phyloP scores from a whole-genome alignment of 2,888 invertebrate species.

The Pyrochroa serraticornis region DNA sequence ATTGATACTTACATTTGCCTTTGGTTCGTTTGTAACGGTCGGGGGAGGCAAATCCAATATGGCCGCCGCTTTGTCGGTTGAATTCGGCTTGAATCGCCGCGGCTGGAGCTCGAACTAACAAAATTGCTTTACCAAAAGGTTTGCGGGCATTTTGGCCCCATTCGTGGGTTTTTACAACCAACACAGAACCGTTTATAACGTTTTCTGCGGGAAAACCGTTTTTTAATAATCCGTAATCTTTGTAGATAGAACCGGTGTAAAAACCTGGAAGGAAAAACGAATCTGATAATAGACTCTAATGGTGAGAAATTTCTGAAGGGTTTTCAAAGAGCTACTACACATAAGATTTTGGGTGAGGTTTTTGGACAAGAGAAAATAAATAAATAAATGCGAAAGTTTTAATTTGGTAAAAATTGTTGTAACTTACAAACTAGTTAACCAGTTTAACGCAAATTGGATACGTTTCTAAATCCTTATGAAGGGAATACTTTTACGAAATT shows the following conservation, averaged over 20 bases:
- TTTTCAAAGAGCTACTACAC: too few relatives aligned
- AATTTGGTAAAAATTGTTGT: too few relatives aligned
- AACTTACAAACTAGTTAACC: too few relatives aligned
- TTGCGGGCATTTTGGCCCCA: slow-evolving; percentile 67
- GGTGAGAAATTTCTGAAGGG: too few relatives aligned
- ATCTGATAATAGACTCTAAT: not conserved
- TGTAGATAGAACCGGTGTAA: slow-evolving; percentile 80
- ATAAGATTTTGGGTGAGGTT: not conserved
- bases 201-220: slow-evolving; percentile 84
- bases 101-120: slow-evolving; percentile 74
- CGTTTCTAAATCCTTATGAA: too few relatives aligned
- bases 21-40: slow-evolving; percentile 68
- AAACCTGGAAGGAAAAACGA: slow-evolving; percentile 62
- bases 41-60: slow-evolving; percentile 77
- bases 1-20: slow-evolving; percentile 63
- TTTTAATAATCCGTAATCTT: slow-evolving; percentile 77
- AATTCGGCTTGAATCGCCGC: slow-evolving; percentile 80
- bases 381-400: too few relatives aligned
- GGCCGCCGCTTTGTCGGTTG: slow-evolving; percentile 80
- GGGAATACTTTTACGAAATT: too few relatives aligned
- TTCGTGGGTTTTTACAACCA: slow-evolving; percentile 82
- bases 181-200: slow-evolving; percentile 75
- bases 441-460: too few relatives aligned
- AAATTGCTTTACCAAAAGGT: slow-evolving; percentile 69
- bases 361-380: too few relatives aligned